Evolutionary conservation across 2,888 invertebrate genomes (phyloP).

Genomic region (Synanthedon formicaeformis): DNA sequence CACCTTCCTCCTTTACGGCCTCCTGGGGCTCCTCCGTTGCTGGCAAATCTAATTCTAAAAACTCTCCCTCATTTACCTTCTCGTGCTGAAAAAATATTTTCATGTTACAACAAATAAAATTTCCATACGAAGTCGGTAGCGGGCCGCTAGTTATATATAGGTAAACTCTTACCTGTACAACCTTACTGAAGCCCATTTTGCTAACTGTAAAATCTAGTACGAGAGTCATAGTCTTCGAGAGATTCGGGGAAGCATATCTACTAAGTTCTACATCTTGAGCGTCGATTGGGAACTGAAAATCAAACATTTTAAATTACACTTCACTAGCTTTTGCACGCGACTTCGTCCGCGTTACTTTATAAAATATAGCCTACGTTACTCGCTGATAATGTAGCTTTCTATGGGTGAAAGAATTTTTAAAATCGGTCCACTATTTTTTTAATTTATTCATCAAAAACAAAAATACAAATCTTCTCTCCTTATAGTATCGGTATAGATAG

Average conservation of each 20-base stretch:
- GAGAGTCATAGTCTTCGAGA: conserved; percentile 20
- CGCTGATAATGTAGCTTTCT: too few relatives aligned
- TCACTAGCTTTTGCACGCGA: too few relatives aligned
- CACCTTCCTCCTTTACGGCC: conserved; percentile 23
- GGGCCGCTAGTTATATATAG: too few relatives aligned
- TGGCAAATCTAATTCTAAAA: not conserved
- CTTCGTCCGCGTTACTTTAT: too few relatives aligned
- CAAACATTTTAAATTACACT: not conserved
- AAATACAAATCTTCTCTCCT: too few relatives aligned
- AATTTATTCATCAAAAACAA: too few relatives aligned
- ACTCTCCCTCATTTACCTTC: conserved; percentile 13
- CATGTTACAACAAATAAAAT: too few relatives aligned
- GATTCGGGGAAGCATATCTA: conserved; percentile 28
- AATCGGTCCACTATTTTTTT: too few relatives aligned
- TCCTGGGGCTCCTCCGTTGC: conserved; percentile 7
- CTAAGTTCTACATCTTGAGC: conserved; percentile 38
- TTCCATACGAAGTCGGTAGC: too few relatives aligned
- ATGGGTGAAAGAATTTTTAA: too few relatives aligned
- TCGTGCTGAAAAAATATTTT: conserved; percentile 27
- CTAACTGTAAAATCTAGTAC: conserved; percentile 17
- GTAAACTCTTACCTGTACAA: conserved; percentile 24
- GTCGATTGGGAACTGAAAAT: conserved; percentile 49
- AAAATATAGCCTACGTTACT: too few relatives aligned
- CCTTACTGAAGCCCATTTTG: conserved; percentile 24
- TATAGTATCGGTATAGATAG: too few relatives aligned